Evolutionary conservation across 1,140 invertebrate genomes (phyloP).

Genomic region (Liolophura sinensis): DNA sequence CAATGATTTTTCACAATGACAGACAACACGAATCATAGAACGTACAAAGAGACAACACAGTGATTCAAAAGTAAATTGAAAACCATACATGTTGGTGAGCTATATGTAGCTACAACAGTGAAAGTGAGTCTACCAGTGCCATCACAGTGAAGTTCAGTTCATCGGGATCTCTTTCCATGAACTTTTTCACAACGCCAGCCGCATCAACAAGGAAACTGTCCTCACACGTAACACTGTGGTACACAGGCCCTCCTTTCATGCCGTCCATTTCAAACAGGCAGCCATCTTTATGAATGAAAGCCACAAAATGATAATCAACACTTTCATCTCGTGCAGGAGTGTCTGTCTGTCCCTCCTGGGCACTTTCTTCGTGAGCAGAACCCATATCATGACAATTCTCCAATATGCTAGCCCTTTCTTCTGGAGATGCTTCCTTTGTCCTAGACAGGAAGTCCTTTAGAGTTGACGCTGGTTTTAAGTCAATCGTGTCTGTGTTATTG

Average conservation of each 20-base stretch:
- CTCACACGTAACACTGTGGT: slow-evolving; percentile 76
- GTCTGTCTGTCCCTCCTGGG: slow-evolving; percentile 88
- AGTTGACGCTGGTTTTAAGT: slow-evolving; percentile 46
- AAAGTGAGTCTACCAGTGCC: slow-evolving; percentile 31
- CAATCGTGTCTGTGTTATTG: slow-evolving; percentile 62
- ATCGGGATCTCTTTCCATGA: slow-evolving; percentile 81
- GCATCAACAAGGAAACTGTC: slow-evolving; percentile 81
- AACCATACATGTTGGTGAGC: too few species aligned
- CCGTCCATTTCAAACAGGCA: slow-evolving; percentile 90
- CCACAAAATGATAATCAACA: slow-evolving; percentile 87
- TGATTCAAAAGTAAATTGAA: too few species aligned
- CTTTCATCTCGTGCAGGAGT: slow-evolving; percentile 72
- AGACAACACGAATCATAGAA: too few species aligned
- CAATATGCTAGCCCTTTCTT: slow-evolving; percentile 75
- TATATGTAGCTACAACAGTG: too few species aligned
- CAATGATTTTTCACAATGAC: too few species aligned
- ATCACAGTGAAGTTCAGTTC: slow-evolving; percentile 78
- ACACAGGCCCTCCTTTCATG: slow-evolving; percentile 76
- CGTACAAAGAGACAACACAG: too few species aligned
- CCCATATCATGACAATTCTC: slow-evolving; percentile 70
- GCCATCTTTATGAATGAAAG: slow-evolving; percentile 84
- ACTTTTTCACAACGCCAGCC: slow-evolving; percentile 77
- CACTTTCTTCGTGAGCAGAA: slow-evolving; percentile 80
- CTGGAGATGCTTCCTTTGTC: slow-evolving; percentile 69
- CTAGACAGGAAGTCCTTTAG: slow-evolving; percentile 69